A percentile compares a stretch with the other conserved stretches of the same genome.
These are phyloP conservation scores for Nephila pilipes DNA, from an alignment of 1,140 invertebrate genomes.

Conservation along the genomic window DNA sequence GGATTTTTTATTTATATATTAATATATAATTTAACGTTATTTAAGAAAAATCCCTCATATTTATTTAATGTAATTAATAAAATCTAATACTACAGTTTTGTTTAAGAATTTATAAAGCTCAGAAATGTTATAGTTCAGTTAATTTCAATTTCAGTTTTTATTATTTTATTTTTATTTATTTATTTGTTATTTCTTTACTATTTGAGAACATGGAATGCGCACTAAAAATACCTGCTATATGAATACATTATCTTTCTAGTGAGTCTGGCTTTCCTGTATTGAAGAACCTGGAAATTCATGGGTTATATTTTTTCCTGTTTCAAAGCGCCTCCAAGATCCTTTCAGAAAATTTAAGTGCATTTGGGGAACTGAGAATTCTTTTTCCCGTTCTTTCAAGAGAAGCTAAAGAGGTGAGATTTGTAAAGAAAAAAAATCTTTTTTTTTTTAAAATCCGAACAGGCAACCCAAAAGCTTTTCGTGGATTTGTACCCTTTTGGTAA, in stretches of 20 bases:
- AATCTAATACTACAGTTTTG: too few species aligned
- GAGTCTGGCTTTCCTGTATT: neutral
- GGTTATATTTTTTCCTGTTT: neutral
- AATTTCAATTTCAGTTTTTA: too few species aligned
- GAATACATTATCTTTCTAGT: neutral
- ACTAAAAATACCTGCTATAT: neutral
- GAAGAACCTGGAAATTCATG: neutral
- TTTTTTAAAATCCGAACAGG: neutral
- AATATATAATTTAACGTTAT: too few species aligned
- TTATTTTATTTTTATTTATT: too few species aligned
- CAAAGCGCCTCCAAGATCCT: neutral
- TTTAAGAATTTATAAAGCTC: too few species aligned
- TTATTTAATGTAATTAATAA: too few species aligned
- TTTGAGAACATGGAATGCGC: neutral
- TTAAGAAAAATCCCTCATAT: too few species aligned
- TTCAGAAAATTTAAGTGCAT: conserved; percentile 35
- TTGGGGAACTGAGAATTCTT: conserved; percentile 1
- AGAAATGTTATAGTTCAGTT: too few species aligned
- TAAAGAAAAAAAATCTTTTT: neutral
- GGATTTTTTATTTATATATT: too few species aligned
- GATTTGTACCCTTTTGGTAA: conserved; percentile 8
- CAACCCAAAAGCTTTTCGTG: conserved; percentile 33
- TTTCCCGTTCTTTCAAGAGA: neutral
- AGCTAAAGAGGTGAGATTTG: conserved; percentile 54
- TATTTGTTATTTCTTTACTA: too few species aligned